Evolutionary conservation across 2,797 vertebrate species (phyloP).

Genomic region (Gallinago nigripennis): DNA sequence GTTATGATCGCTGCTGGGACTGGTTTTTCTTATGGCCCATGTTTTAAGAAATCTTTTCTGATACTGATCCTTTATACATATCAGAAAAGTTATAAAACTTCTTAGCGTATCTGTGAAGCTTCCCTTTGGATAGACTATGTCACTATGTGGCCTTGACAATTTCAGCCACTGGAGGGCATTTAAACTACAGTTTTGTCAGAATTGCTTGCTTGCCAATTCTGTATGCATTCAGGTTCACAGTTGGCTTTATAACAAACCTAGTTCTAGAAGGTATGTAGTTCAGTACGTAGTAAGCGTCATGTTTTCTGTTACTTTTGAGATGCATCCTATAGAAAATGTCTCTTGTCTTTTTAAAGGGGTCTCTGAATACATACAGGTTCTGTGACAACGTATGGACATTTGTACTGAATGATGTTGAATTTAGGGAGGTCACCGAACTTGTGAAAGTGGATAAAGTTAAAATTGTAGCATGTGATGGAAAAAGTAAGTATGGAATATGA

Average conservation of each 20-base stretch:
- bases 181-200: background rate
- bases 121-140: background rate
- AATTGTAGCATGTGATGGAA: conserved; percentile 97
- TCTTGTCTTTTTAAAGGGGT: conserved; percentile 84
- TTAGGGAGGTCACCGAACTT: conserved; percentile 96
- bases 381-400: conserved; percentile 99
- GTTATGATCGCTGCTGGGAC: background rate
- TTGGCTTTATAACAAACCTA: background rate
- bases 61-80: background rate
- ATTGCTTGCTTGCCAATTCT: background rate
- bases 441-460: conserved; percentile 99
- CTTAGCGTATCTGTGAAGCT: background rate
- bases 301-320: background rate
- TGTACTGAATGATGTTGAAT: conserved; percentile 97
- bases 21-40: background rate
- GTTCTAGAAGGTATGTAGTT: background rate
- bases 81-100: background rate
- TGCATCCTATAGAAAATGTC: conserved; percentile 13
- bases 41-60: background rate
- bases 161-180: conserved; percentile 63
- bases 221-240: background rate
- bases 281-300: background rate
- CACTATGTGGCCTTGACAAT: background rate
- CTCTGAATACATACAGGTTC: conserved; percentile 97
- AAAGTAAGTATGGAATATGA: conserved; percentile 86